Evolutionary conservation across 2,113 vertebrate genomes (phyloP), one percentile per base, ranked within the genome.

Genomic region (Melanerpes aurifrons): DNA sequence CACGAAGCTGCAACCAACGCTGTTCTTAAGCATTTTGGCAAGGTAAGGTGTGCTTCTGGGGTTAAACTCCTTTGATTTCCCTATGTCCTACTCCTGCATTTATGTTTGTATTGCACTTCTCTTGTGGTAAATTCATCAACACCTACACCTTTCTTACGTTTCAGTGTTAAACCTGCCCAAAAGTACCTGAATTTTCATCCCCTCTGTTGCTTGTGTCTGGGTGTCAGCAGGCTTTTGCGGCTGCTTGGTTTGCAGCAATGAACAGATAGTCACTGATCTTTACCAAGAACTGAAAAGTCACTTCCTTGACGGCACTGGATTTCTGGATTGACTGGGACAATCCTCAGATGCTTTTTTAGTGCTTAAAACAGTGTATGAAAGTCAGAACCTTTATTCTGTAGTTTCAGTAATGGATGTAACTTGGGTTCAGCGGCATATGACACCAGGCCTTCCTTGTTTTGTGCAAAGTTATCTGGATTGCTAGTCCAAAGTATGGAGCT

Each of bases 21-120:
- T 1, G 98, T 97, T n/a, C 95, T 99, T 67, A 94, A 98, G 95
- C 96, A 99, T 95, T 99, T 99, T 97, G 98, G 98, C 78, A 98
- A 95, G 94, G 99, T 99, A 97, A 96, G 97, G 93, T 57, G 26
- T 53, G 28, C 47, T 64, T 50, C 66, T 78, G 72, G 18, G 29
- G 8, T 74, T 82, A 37, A 84, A 53, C 25, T 48, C 47, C 9
- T 47, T 77, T 45, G 47, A 73, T 32, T 62, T 37, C 21, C 45
- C 17, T 32, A 3, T 58, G 18, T 59, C 17, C 54, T 85, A 20
- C 21, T 11, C 6, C 40, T 86, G 48, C 29, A 22, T n/a, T 82
- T 84, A n/a, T 61, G 25, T 35, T 62, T 6, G 2, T 31, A 45
- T 67, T 80, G 85, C 16, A 35, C 32, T 89, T 86, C 22, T 58